Evolutionary conservation across 1,140 invertebrate species (phyloP).

Genomic region (Micrasema minimum): DNA sequence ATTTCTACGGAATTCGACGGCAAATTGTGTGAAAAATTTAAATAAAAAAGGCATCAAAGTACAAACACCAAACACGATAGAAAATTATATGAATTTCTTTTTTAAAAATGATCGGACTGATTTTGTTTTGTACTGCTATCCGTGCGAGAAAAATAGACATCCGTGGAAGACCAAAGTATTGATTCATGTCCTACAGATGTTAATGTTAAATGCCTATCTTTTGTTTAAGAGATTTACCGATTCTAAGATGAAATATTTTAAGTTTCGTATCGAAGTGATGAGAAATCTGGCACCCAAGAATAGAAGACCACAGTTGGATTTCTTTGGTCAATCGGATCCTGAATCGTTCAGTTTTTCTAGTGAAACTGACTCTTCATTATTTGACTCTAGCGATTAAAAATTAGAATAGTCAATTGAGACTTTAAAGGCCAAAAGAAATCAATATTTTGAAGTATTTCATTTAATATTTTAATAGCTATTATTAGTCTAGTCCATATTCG

Average conservation of each 20-base stretch:
- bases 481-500: too few relatives aligned
- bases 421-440: too few relatives aligned
- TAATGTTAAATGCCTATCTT: constrained; percentile 3
- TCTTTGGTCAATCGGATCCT: too few relatives aligned
- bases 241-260: background rate
- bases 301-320: too few relatives aligned
- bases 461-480: too few relatives aligned
- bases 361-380: too few relatives aligned
- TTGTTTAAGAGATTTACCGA: background rate
- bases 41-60: background rate
- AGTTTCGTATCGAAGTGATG: constrained; percentile 9
- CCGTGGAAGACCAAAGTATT: constrained; percentile 11
- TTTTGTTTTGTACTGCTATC: background rate
- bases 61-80: background rate
- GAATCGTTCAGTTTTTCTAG: too few relatives aligned
- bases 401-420: too few relatives aligned
- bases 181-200: constrained; percentile 16
- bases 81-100: background rate
- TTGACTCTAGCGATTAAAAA: too few relatives aligned
- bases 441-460: too few relatives aligned
- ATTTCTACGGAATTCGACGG: constrained; percentile 12
- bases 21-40: background rate
- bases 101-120: background rate
- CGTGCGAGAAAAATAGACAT: background rate
- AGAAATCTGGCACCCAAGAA: background rate